A percentile compares a stretch with the other conserved stretches of the same genome.
These are phyloP conservation scores for Teleogryllus oceanicus DNA, from an alignment of 2,888 invertebrate species.

Conservation along the genomic window DNA sequence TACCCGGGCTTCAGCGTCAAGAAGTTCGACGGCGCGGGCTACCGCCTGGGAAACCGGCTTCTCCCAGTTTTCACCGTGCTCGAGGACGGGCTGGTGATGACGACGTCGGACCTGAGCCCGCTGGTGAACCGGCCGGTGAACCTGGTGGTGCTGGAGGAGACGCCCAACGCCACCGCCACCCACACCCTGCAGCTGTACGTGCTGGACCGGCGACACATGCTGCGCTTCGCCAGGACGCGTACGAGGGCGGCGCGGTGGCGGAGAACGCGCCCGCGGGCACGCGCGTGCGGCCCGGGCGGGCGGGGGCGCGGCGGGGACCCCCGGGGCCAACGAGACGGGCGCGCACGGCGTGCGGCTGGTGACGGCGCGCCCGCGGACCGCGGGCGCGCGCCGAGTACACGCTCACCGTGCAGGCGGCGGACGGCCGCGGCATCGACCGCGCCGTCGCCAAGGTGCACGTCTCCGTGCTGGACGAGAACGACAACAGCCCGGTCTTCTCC, in stretches of 20 bases:
- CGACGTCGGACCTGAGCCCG: constrained; percentile 78
- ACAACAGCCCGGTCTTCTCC: constrained; percentile 83
- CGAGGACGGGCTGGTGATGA: constrained; percentile 86
- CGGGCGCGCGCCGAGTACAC: constrained; percentile 66
- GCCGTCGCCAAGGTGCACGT: constrained; percentile 75
- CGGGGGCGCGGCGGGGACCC: constrained; percentile 53
- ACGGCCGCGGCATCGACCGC: constrained; percentile 74
- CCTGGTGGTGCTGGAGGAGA: constrained; percentile 76
- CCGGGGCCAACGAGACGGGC: constrained; percentile 44
- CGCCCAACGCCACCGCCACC: constrained; percentile 72
- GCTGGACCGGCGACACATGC: constrained; percentile 75
- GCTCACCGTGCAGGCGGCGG: constrained; percentile 75
- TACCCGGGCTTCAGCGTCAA: constrained; percentile 85
- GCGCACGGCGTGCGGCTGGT: constrained; percentile 67
- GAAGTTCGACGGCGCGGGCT: constrained; percentile 63
- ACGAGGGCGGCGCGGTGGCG: constrained; percentile 63
- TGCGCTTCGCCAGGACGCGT: constrained; percentile 66
- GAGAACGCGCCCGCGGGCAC: constrained; percentile 76
- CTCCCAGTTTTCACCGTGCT: constrained; percentile 83
- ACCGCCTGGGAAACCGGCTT: constrained; percentile 71
- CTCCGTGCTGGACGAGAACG: constrained; percentile 81
- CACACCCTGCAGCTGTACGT: constrained; percentile 79
- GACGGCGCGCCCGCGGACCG: constrained; percentile 71
- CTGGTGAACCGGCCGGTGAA: constrained; percentile 77
- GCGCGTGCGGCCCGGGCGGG: constrained; percentile 57